A percentile compares a stretch with the other conserved stretches of the same genome.
Evolutionary conservation across 2,113 vertebrate genomes (phyloP).

Genomic region (Microtus ochrogaster): DNA sequence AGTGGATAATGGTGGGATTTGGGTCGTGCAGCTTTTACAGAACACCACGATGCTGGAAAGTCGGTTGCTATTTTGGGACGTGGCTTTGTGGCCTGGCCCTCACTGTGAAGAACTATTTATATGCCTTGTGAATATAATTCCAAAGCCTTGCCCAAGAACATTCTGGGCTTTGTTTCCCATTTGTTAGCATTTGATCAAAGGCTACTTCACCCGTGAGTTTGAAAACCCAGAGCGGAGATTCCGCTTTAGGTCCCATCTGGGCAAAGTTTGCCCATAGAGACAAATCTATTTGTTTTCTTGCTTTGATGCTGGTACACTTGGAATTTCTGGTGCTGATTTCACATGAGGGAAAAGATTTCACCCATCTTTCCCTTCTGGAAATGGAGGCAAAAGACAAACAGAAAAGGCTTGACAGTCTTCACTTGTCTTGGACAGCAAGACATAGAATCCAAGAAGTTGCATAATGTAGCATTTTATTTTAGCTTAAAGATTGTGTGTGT

Average conservation of each 20-base stretch:
- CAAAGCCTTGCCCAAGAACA: not conserved
- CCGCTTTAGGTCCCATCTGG: not conserved
- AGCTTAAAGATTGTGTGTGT: not conserved
- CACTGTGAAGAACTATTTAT: not conserved
- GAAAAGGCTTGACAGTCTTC: not conserved
- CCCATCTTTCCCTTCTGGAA: not conserved
- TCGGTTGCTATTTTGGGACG: slow-evolving; percentile 21
- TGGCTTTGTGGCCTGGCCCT: not conserved
- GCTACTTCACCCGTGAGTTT: not conserved
- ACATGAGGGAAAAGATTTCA: not conserved
- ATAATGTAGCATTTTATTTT: not conserved
- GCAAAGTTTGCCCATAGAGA: not conserved
- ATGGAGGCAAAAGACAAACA: not conserved
- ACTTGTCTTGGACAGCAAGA: not conserved
- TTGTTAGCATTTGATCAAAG: not conserved
- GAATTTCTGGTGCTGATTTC: not conserved
- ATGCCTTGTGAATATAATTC: not conserved
- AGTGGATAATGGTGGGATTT: not conserved
- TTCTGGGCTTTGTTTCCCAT: not conserved
- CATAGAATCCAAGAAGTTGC: not conserved
- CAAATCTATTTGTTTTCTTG: not conserved
- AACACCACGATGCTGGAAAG: not conserved
- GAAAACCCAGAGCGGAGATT: not conserved
- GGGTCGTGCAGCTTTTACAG: not conserved
- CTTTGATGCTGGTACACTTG: not conserved